Evolutionary conservation across 2,113 vertebrate species (phyloP), one percentile per base, ranked within the genome.

Genomic region (Bombycilla garrulus): DNA sequence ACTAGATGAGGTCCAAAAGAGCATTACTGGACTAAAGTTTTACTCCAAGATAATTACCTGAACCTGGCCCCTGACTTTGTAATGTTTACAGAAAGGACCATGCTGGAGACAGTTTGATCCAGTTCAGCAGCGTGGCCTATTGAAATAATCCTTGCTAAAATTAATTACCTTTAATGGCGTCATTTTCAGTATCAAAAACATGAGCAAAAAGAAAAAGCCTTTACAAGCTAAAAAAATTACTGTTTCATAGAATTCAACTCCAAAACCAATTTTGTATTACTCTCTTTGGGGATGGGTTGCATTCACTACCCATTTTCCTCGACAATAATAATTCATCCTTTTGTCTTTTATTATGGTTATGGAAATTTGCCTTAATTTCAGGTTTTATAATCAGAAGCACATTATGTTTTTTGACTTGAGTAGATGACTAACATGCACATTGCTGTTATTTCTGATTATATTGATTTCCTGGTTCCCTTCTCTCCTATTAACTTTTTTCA

Each of bases 311-410:
- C 22, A 81, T 56, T 84, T 90, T 24, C 29, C 35, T 86, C 10
- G 7, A 58, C 24, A 89, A 54, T 33, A 51, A 78, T 26, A 84
- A 60, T 31, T 85, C 23, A 61, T 25, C 31, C 87, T 87, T 93
- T 91, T 51, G 47, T 64, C 65, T 47, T 26, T 15, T 45, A 65
- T 45, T 65, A 65, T 11, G 9, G 44, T 58, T 82, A 66, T 15
- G 28, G 42, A 88, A 65, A 35, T 91, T 47, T 85, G 86, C 35
- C 22, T 56, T 88, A 72, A 65, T 89, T 80, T 92, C 62, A 91
- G n/a, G 25, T 44, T 88, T 84, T 84, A 64, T 29, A 86, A 92
- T 14, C 38, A 85, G 33, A 88, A 88, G 44, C 2, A n/a, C 16
- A 69, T 54, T 40, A 29, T 11, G 10, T 3, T 18, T 91, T 90